These are phyloP conservation scores for Dermolepida albohirtum DNA, from an alignment of 2,888 invertebrate genomes.

Conservation along the genomic window DNA sequence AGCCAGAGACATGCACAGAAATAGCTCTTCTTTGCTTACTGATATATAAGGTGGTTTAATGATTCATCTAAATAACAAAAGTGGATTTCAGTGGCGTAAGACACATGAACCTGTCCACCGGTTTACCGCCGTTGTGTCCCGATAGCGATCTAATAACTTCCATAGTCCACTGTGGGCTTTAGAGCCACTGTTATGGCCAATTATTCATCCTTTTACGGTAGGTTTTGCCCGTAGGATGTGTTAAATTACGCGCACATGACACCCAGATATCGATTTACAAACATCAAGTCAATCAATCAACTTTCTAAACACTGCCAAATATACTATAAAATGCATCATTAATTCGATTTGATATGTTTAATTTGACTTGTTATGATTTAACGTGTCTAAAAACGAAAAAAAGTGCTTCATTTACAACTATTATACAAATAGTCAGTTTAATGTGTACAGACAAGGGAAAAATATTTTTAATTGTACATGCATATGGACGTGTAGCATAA, in stretches of 20 bases:
- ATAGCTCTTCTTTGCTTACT: constrained; percentile 35
- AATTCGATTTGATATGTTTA: constrained; percentile 20
- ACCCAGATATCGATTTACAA: constrained; percentile 53
- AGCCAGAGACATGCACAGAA: constrained; percentile 43
- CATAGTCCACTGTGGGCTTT: constrained; percentile 49
- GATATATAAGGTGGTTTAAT: constrained; percentile 42
- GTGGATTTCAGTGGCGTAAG: constrained; percentile 42
- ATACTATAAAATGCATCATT: constrained; percentile 43
- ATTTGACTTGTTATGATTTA: constrained; percentile 24
- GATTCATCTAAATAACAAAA: constrained; percentile 41
- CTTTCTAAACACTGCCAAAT: constrained; percentile 52
- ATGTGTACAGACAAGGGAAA: too few species aligned
- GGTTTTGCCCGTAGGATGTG: constrained; percentile 54
- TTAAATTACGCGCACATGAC: constrained; percentile 52
- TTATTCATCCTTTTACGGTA: constrained; percentile 53
- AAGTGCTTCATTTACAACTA: constrained; percentile 11
- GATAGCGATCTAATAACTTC: constrained; percentile 52
- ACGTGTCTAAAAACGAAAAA: constrained; percentile 5
- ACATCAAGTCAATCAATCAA: constrained; percentile 50
- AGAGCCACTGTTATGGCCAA: constrained; percentile 52
- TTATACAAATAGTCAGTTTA: too few species aligned
- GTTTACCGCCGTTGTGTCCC: constrained; percentile 40
- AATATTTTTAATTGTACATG: too few species aligned
- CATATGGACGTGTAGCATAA: too few species aligned
- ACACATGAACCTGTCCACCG: constrained; percentile 44